A percentile compares a stretch with the other conserved stretches of the same genome.
Evolutionary conservation across 2,888 invertebrate species (phyloP).

Genomic region (Eupsilia transversa): DNA sequence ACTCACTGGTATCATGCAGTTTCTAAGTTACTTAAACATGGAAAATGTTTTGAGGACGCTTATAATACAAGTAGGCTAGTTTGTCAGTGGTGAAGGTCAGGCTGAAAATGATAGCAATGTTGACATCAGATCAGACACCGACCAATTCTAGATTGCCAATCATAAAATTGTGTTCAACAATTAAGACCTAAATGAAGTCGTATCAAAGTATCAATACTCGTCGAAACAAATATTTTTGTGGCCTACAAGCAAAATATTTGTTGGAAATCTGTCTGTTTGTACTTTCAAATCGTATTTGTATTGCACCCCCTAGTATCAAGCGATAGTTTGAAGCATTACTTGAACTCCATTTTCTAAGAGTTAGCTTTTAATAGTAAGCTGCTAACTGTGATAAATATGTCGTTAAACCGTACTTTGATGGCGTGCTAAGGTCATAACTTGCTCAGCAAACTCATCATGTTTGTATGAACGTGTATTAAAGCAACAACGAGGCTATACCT

Average conservation of each 20-base stretch:
- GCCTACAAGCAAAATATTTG: slow-evolving; percentile 25
- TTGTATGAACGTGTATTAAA: slow-evolving; percentile 46
- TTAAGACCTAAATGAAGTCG: slow-evolving; percentile 1
- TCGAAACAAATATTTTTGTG: slow-evolving; percentile 29
- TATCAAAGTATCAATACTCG: slow-evolving; percentile 5
- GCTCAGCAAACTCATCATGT: slow-evolving; percentile 54
- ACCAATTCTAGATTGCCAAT: slow-evolving; percentile 19
- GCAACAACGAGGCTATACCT: slow-evolving; percentile 39
- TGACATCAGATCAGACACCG: not conserved
- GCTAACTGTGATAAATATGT: slow-evolving; percentile 47
- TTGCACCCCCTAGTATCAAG: not conserved
- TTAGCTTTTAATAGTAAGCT: slow-evolving; percentile 12
- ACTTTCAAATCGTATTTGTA: slow-evolving; percentile 27
- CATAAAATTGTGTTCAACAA: slow-evolving; percentile 15
- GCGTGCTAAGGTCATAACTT: slow-evolving; percentile 38
- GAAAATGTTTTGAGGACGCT: no score
- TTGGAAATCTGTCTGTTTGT: slow-evolving; percentile 5
- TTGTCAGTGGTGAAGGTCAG: not conserved
- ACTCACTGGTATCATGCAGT: no score
- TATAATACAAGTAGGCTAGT: not conserved
- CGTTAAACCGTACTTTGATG: slow-evolving; percentile 56
- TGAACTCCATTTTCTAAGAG: slow-evolving; percentile 13
- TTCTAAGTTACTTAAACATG: not conserved
- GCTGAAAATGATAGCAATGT: not conserved
- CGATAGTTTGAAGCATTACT: slow-evolving; percentile 29